Evolutionary conservation across 2,888 invertebrate species (phyloP).

Genomic region (Drosophila meridiana): DNA sequence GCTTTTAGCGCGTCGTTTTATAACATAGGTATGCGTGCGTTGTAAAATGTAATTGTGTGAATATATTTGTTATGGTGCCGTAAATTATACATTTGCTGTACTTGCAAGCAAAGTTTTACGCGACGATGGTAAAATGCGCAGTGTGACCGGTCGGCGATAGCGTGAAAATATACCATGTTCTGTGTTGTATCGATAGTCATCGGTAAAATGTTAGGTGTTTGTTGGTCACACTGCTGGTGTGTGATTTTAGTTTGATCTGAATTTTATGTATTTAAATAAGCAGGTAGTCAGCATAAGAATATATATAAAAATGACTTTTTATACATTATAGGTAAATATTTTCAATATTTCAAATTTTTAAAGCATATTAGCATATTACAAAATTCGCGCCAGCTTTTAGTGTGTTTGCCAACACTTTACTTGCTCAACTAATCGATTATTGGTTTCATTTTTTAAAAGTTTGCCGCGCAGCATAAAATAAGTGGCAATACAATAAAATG

Average conservation of each 20-base stretch:
- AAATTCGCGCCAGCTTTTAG: fast-evolving
- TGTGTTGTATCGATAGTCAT: conserved; percentile 22
- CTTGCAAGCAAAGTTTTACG: conserved; percentile 43
- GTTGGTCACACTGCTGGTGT: neutral
- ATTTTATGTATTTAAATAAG: neutral
- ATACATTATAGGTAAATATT: neutral
- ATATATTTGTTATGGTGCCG: conserved; percentile 28
- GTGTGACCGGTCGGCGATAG: conserved; percentile 20
- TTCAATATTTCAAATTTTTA: neutral
- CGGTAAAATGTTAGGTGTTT: neutral
- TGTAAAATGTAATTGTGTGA: conserved; percentile 19
- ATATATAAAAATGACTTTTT: no score
- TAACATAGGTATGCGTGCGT: conserved; percentile 16
- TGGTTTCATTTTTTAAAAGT: neutral
- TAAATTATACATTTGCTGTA: conserved; percentile 49
- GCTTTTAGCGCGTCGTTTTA: conserved; percentile 12
- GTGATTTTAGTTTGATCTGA: neutral
- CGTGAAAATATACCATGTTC: neutral
- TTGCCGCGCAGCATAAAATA: neutral
- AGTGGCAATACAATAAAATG: neutral
- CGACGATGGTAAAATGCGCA: conserved; percentile 38
- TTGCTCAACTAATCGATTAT: conserved; percentile 15
- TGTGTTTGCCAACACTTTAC: conserved; percentile 26
- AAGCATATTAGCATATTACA: fast-evolving
- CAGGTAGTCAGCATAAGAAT: no score